These are phyloP conservation scores for Noctua comes DNA, from an alignment of 2,888 invertebrate species.

Conservation along the genomic window DNA sequence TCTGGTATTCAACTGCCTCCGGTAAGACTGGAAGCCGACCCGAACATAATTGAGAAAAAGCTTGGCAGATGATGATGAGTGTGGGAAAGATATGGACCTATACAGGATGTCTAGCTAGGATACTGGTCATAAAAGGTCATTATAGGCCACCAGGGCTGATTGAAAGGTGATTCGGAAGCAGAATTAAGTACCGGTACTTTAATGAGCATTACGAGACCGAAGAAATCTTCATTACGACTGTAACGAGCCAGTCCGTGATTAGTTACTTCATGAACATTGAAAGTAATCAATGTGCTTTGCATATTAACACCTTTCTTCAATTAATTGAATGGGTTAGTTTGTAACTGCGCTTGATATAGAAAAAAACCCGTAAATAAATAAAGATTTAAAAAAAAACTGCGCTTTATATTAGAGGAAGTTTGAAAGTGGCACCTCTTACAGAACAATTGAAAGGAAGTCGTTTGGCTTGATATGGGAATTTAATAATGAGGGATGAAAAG, in stretches of 20 bases:
- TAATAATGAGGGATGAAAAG: no score
- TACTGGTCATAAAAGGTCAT: neutral
- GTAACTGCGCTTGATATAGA: no score
- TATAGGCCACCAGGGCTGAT: neutral
- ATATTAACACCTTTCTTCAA: constrained; percentile 10
- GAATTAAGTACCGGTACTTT: neutral
- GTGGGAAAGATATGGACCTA: neutral
- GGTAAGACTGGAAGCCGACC: no score
- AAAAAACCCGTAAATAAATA: no score
- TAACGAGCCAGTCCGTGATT: neutral
- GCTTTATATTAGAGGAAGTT: no score
- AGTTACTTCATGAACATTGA: constrained; percentile 8
- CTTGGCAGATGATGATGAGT: no score
- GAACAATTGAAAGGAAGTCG: no score
- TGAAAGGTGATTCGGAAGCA: neutral
- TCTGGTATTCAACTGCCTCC: no score
- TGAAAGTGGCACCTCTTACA: no score
- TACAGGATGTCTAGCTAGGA: neutral
- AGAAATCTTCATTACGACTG: neutral
- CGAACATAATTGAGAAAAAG: no score
- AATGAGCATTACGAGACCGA: neutral
- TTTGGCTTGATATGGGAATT: no score
- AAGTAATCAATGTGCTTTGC: constrained; percentile 30
- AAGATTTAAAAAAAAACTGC: no score
- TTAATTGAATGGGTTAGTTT: neutral